Evolutionary conservation across 2,113 vertebrate genomes (phyloP).

Genomic region (Salvelinus fontinalis): DNA sequence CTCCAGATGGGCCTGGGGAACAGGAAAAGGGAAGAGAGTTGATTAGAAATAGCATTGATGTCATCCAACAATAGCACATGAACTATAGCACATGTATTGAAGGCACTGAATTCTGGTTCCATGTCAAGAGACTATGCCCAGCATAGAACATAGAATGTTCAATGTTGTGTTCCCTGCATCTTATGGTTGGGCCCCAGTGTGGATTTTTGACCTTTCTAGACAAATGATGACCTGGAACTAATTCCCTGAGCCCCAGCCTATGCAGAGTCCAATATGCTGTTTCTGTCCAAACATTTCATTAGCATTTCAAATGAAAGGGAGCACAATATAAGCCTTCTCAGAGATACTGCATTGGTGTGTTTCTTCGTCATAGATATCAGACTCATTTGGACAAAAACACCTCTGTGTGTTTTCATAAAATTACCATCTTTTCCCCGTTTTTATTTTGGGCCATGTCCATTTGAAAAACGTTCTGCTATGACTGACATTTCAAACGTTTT

Average conservation of each 20-base stretch:
- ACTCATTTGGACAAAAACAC: background rate
- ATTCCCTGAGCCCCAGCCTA: conserved; percentile 21
- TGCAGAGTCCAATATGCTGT: background rate
- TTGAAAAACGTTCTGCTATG: background rate
- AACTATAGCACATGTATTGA: background rate
- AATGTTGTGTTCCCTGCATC: background rate
- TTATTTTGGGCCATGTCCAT: conserved; percentile 6
- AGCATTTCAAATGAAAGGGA: conserved; percentile 30
- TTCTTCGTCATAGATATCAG: background rate
- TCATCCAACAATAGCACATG: background rate
- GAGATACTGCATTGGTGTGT: background rate
- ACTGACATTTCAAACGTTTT: background rate
- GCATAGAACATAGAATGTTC: background rate
- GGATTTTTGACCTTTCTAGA: background rate
- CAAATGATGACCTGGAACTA: conserved; percentile 31
- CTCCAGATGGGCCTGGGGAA: conserved; percentile 62
- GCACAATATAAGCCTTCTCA: conserved; percentile 4
- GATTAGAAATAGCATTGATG: background rate
- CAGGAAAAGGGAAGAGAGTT: conserved; percentile 44
- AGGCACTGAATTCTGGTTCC: background rate
- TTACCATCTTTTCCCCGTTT: background rate
- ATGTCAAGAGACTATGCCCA: background rate
- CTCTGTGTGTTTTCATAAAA: background rate
- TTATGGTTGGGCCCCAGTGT: background rate
- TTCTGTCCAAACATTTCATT: conserved; percentile 9